Conservation (phyloP, 1,140 invertebrate genomes). For the Sipha flava region DNA sequence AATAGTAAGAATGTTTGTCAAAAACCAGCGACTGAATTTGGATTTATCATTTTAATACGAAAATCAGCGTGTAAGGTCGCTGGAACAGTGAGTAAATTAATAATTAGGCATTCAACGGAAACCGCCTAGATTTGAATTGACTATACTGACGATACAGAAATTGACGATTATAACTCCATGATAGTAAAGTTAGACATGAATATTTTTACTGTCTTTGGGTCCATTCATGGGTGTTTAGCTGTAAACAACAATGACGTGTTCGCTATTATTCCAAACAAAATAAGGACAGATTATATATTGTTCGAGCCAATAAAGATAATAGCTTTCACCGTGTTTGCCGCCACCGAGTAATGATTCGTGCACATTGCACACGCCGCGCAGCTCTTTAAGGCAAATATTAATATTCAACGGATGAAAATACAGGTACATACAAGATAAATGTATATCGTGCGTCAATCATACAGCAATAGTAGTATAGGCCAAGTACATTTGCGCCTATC, state of each 20-base stretch:
- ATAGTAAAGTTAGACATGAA: neutral
- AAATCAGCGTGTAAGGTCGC: conserved; percentile 11
- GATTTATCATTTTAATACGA: neutral
- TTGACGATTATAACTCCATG: neutral
- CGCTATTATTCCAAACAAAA: conserved; percentile 6
- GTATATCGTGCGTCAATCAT: neutral
- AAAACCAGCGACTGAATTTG: neutral
- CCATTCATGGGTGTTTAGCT: conserved; percentile 10
- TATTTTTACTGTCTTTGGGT: neutral
- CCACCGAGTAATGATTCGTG: neutral
- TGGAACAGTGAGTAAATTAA: neutral
- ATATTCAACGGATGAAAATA: neutral
- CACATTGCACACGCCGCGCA: neutral
- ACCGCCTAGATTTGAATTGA: neutral
- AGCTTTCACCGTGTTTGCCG: conserved; percentile 3
- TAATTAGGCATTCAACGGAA: conserved; percentile 6
- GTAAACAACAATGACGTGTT: neutral
- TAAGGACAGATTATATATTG: conserved; percentile 24
- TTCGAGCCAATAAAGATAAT: conserved; percentile 18
- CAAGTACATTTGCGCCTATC: neutral
- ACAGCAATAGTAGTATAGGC: neutral
- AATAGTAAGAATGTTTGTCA: neutral
- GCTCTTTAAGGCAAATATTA: neutral
- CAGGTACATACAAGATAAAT: neutral
- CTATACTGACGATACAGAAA: neutral